These are phyloP conservation scores for Nothocercus julius DNA, from an alignment of 2,113 vertebrate species.

Conservation along the genomic window DNA sequence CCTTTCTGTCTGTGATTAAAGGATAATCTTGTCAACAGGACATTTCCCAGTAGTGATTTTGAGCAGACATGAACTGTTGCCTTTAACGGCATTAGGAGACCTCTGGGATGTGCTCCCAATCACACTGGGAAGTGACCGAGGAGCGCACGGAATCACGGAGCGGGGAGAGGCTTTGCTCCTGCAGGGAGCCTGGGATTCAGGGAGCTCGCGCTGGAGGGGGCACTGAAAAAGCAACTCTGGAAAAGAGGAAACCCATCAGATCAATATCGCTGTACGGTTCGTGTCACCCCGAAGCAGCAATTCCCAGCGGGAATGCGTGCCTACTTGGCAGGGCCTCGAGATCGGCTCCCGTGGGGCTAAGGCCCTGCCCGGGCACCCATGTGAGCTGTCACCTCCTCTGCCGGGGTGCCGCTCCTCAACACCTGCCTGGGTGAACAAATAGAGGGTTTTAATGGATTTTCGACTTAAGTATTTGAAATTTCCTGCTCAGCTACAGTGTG, in stretches of 20 bases:
- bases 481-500: background rate
- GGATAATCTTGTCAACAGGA: background rate
- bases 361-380: accelerated
- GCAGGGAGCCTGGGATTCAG: background rate
- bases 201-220: background rate
- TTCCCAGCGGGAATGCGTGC: background rate
- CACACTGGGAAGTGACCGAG: background rate
- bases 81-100: background rate
- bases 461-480: background rate
- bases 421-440: accelerated
- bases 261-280: background rate
- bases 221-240: background rate
- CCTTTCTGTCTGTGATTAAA: background rate
- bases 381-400: background rate
- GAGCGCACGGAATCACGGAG: background rate
- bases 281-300: background rate
- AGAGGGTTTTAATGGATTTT: no score
- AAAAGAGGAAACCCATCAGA: background rate
- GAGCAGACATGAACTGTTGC: background rate
- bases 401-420: background rate
- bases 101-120: background rate
- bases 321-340: background rate
- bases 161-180: background rate
- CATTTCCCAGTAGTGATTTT: background rate
- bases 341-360: background rate